Conservation (phyloP, 2,113 vertebrate species). For the Bothrops jararaca region DNA sequence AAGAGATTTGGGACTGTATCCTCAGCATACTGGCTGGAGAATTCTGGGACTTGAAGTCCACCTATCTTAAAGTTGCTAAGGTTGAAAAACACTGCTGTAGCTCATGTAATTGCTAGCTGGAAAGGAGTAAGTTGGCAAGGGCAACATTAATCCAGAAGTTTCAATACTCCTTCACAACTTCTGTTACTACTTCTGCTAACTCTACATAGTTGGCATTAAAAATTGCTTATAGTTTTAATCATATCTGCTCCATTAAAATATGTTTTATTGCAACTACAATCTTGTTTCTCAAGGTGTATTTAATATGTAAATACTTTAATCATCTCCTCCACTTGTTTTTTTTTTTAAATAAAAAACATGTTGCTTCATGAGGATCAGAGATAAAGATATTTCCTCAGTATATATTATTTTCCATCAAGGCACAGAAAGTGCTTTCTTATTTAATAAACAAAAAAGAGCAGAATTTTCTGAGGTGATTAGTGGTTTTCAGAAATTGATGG, state of each 20-base stretch:
- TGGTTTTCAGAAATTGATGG: too few species aligned
- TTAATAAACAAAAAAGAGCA: background rate
- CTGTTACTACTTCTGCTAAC: background rate
- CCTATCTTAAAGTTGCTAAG: background rate
- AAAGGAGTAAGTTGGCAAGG: background rate
- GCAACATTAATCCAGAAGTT: background rate
- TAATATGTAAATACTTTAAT: background rate
- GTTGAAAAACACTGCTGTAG: background rate
- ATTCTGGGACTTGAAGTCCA: background rate
- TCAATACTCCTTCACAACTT: slow-evolving; percentile 24
- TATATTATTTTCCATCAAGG: background rate
- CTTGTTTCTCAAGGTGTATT: accelerated
- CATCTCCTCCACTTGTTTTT: background rate
- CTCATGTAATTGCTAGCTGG: background rate
- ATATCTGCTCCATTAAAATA: background rate
- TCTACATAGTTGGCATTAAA: background rate
- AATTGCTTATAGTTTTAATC: background rate
- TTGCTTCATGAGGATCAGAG: background rate
- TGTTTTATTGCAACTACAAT: background rate
- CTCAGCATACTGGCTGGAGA: background rate
- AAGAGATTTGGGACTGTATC: background rate
- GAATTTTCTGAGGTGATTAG: background rate
- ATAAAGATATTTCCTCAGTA: background rate
- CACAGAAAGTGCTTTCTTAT: background rate
- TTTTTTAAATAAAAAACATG: background rate